Evolutionary conservation across 2,888 invertebrate species (phyloP).

Genomic region (Ptychoptera albimana): DNA sequence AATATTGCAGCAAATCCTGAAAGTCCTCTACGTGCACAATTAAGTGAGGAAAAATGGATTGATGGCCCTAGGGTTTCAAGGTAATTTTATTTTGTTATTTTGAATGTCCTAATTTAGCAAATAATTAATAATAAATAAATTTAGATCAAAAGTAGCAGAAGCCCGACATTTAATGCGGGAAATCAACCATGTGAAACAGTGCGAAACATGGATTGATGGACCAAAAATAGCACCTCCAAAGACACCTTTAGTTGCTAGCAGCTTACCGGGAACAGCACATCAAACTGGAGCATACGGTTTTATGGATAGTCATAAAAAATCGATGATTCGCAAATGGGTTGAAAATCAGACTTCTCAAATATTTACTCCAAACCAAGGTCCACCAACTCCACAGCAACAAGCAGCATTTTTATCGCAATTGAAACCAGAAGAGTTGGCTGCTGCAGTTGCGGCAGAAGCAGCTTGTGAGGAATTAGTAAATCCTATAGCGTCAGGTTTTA

Average conservation of each 20-base stretch:
- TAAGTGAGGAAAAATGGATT: constrained; percentile 88
- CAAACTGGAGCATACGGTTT: constrained; percentile 46
- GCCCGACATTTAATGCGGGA: constrained; percentile 66
- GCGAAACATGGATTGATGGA: constrained; percentile 93
- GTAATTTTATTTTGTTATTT: not conserved
- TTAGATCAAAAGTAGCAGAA: constrained; percentile 61
- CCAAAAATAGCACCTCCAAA: constrained; percentile 53
- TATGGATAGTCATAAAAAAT: constrained; percentile 85
- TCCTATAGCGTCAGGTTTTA: constrained; percentile 43
- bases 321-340: constrained; percentile 87
- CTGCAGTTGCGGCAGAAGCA: constrained; percentile 28
- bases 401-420: constrained; percentile 17
- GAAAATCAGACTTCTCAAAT: constrained; percentile 79
- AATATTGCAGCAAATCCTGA: constrained; percentile 17
- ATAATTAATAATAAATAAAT: not conserved
- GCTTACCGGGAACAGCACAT: constrained; percentile 18
- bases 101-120: not conserved
- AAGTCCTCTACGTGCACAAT: constrained; percentile 22
- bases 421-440: constrained; percentile 36
- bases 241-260: constrained; percentile 30
- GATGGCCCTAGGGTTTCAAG: constrained; percentile 79
- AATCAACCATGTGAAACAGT: constrained; percentile 56
- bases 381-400: constrained; percentile 23
- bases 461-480: constrained; percentile 36
- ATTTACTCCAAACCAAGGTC: constrained; percentile 43